Percentiles rank a stretch among this genome's conserved stretches.
Evolutionary conservation across 2,113 vertebrate genomes (phyloP).

Genomic region (Paracanthobrama guichenoti): DNA sequence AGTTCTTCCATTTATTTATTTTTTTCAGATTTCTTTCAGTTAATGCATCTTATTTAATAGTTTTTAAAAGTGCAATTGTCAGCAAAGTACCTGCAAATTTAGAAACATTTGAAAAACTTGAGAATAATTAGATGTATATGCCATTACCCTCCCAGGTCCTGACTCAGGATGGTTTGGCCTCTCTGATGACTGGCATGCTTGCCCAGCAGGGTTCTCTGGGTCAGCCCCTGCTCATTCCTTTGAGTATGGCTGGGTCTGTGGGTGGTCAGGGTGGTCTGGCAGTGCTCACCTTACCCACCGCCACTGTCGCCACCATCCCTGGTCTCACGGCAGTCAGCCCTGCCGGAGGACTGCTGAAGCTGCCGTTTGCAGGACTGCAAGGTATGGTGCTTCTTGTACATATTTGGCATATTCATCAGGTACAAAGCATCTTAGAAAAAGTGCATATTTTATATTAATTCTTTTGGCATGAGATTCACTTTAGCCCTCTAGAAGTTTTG

Average conservation of each 20-base stretch:
- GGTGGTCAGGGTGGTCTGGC: constrained; percentile 92
- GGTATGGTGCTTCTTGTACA: constrained; percentile 72
- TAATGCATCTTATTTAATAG: not conserved
- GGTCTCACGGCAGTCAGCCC: constrained; percentile 83
- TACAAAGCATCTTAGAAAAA: not conserved
- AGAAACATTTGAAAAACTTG: not conserved
- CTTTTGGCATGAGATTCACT: not conserved
- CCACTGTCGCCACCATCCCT: constrained; percentile 88
- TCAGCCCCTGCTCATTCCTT: constrained; percentile 95
- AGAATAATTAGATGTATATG: not conserved
- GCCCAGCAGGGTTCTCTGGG: constrained; percentile 90
- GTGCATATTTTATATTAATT: not conserved
- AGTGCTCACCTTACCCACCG: constrained; percentile 91
- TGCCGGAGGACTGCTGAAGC: constrained; percentile 87
- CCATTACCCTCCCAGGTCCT: constrained; percentile 78
- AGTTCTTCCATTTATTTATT: not conserved
- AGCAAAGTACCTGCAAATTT: not conserved
- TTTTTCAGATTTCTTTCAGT: not conserved
- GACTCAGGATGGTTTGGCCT: constrained; percentile 95
- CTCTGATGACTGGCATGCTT: constrained; percentile 97
- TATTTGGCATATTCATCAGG: not conserved
- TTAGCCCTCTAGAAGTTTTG: no score
- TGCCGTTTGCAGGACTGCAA: constrained; percentile 88
- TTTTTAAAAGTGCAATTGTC: not conserved
- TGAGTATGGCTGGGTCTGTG: constrained; percentile 92